Conservation (phyloP, 2,888 invertebrate species). For the Chalcis sispes region DNA sequence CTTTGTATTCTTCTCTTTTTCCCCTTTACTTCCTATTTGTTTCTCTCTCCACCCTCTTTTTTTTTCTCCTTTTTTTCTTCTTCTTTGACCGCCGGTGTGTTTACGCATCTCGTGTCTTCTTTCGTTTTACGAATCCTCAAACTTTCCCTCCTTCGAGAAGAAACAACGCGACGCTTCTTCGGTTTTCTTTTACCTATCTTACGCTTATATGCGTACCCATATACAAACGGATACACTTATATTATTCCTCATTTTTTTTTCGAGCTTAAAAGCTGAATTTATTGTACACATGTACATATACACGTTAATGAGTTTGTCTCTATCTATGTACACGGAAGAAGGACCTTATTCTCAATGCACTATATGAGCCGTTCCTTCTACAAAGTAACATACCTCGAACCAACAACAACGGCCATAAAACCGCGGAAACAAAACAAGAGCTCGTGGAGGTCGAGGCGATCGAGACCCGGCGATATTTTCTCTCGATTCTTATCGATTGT, state of each 20-base stretch:
- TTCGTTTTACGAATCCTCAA: slow-evolving; percentile 48
- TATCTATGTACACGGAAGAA: no score
- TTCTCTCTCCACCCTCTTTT: not conserved
- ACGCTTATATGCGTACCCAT: not conserved
- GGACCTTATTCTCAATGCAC: no score
- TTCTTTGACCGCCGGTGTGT: slow-evolving; percentile 1
- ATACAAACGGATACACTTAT: not conserved
- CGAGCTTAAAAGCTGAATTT: slow-evolving; percentile 22
- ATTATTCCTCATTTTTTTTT: slow-evolving; percentile 36
- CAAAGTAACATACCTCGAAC: no score
- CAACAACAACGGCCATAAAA: slow-evolving; percentile 25
- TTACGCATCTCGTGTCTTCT: slow-evolving; percentile 21
- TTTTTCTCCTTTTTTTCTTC: not conserved
- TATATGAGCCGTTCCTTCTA: no score
- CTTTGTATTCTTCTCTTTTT: slow-evolving; percentile 12
- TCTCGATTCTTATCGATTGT: no score
- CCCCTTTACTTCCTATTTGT: not conserved
- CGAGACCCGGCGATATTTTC: slow-evolving; percentile 37
- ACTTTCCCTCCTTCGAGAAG: slow-evolving; percentile 19
- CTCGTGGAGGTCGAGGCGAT: not conserved
- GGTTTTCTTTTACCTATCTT: not conserved
- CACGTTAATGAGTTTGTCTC: no score
- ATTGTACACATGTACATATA: no score
- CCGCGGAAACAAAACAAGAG: not conserved
- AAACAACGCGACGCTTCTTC: slow-evolving; percentile 21